Conservation (phyloP, 2,797 vertebrate genomes). For the Chanos chanos region DNA sequence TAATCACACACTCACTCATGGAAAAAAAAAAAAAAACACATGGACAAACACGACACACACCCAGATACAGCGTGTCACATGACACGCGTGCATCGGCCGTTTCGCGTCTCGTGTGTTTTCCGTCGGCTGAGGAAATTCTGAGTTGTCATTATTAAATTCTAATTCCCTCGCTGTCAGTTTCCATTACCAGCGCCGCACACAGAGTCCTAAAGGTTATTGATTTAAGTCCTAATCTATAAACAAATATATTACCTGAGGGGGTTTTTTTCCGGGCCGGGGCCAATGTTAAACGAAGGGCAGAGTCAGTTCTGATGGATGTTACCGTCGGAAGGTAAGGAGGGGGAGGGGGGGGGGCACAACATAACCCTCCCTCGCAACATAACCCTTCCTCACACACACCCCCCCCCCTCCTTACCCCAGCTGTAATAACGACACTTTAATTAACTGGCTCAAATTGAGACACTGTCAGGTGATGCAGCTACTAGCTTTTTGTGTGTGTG, state of each 20-base stretch:
- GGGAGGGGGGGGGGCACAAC: background rate
- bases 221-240: constrained; percentile 69
- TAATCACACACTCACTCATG: background rate
- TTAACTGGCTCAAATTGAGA: too few species aligned
- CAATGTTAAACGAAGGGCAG: constrained; percentile 36
- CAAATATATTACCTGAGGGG: constrained; percentile 58
- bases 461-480: too few species aligned
- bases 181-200: constrained; percentile 55
- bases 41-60: background rate
- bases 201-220: constrained; percentile 65
- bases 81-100: constrained; percentile 17
- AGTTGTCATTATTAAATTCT: constrained; percentile 63
- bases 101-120: constrained; percentile 22
- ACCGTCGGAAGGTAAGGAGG: constrained; percentile 3
- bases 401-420: too few species aligned
- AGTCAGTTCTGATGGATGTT: constrained; percentile 38
- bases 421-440: too few species aligned
- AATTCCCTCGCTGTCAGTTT: constrained; percentile 59
- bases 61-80: constrained; percentile 4
- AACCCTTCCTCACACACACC: background rate
- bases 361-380: background rate
- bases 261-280: constrained; percentile 32
- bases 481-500: too few species aligned
- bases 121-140: constrained; percentile 46
- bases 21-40: background rate